phyloP scores from a whole-genome alignment of 2,113 vertebrate species.

The Thermophis baileyi region DNA sequence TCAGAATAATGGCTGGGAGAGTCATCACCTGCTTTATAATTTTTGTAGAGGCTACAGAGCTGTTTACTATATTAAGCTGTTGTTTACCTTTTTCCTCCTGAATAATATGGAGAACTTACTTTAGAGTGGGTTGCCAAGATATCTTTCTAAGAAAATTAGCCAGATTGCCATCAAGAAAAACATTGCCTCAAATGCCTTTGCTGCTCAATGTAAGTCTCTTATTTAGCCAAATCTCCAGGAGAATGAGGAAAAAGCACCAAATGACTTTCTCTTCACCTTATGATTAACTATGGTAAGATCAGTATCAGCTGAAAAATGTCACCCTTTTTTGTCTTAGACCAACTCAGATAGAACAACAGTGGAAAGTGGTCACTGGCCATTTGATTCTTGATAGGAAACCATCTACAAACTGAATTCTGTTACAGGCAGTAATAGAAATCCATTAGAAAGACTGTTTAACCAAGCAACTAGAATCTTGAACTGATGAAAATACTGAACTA shows the following conservation, averaged over 20 bases:
- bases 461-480: background rate
- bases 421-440: background rate
- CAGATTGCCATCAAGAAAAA: background rate
- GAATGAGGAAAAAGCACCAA: background rate
- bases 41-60: background rate
- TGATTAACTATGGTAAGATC: background rate
- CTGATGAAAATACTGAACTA: background rate
- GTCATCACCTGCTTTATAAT: background rate
- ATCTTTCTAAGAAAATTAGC: background rate
- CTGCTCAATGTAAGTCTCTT: background rate
- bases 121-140: background rate
- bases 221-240: background rate
- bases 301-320: background rate
- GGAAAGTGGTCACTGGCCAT: background rate
- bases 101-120: background rate
- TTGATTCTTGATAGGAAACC: background rate
- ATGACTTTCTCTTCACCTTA: background rate
- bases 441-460: background rate
- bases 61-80: background rate
- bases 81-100: background rate
- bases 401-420: background rate
- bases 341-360: background rate
- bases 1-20: background rate
- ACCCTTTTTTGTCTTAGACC: background rate
- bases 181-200: background rate